Percentiles rank a stretch among this genome's conserved stretches.
These are phyloP conservation scores for Icerya purchasi DNA, from an alignment of 2,888 invertebrate genomes.

Conservation along the genomic window DNA sequence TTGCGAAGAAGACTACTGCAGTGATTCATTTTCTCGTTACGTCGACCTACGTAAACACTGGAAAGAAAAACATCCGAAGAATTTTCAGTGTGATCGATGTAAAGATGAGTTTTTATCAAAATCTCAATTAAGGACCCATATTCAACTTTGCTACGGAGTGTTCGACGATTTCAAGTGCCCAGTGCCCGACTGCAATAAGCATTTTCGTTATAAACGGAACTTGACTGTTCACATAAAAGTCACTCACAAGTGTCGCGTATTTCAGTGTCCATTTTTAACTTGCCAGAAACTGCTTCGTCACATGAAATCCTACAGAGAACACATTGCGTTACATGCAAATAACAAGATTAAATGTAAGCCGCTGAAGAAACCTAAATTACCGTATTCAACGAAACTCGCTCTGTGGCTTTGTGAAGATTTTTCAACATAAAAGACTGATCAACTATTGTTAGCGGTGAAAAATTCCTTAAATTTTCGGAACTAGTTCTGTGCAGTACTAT, in stretches of 20 bases:
- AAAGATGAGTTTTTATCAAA: constrained; percentile 2
- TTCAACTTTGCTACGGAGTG: neutral
- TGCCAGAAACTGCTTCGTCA: neutral
- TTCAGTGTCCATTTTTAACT: neutral
- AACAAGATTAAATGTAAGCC: neutral
- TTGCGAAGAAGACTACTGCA: too few relatives aligned
- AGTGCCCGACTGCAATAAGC: neutral
- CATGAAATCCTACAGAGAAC: neutral
- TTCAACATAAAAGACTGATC: too few relatives aligned
- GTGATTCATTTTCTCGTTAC: too few relatives aligned
- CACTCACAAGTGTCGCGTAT: neutral
- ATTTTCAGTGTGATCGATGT: constrained; percentile 8
- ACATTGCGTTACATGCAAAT: neutral
- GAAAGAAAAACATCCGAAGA: too few relatives aligned
- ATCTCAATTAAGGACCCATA: constrained; percentile 1
- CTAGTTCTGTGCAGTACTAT: too few relatives aligned
- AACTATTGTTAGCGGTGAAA: too few relatives aligned
- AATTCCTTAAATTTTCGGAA: too few relatives aligned
- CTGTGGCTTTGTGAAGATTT: neutral
- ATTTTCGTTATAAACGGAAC: neutral
- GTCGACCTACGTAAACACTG: too few relatives aligned
- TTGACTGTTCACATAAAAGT: neutral
- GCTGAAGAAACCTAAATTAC: neutral
- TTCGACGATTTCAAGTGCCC: too few relatives aligned
- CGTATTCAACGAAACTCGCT: neutral